Conservation (phyloP, 92 coral and sea anemone genomes). For the Porites evermanni region DNA sequence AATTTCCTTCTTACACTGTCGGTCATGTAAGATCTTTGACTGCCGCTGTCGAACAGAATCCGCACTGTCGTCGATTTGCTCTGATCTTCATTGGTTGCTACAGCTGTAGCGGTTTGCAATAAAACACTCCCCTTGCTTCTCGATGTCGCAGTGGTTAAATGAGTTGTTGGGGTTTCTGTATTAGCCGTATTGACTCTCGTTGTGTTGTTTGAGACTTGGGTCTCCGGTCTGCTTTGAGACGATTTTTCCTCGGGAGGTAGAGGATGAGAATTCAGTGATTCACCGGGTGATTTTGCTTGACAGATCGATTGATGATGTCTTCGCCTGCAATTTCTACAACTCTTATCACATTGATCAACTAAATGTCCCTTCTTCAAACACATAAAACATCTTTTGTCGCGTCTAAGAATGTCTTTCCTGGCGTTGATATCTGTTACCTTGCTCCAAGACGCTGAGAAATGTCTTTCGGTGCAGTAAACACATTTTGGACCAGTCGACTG, state of each 20-base stretch:
- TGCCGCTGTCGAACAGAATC: conserved; percentile 70
- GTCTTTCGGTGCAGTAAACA: conserved; percentile 49
- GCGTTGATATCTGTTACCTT: conserved; percentile 38
- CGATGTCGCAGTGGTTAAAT: neutral
- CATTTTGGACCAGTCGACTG: conserved; percentile 37
- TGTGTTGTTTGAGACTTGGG: no score
- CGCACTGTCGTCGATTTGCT: conserved; percentile 44
- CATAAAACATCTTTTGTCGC: conserved; percentile 14
- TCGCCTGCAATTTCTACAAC: conserved; percentile 12
- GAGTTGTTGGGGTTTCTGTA: neutral
- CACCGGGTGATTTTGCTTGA: neutral
- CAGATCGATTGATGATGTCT: conserved; percentile 38
- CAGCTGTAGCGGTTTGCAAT: conserved; percentile 69
- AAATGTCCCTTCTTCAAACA: conserved; percentile 28
- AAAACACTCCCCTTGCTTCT: conserved; percentile 21
- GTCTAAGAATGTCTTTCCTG: neutral
- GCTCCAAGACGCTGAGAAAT: conserved; percentile 52
- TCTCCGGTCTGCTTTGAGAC: no score
- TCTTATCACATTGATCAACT: conserved; percentile 24
- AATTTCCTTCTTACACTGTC: conserved; percentile 37
- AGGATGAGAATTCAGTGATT: no score
- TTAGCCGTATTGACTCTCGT: no score
- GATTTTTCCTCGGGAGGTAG: no score
- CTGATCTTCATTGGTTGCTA: conserved; percentile 37
- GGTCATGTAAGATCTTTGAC: conserved; percentile 68